Evolutionary conservation across 2,113 vertebrate species (phyloP).

Genomic region (Drymodes brunneopygia): DNA sequence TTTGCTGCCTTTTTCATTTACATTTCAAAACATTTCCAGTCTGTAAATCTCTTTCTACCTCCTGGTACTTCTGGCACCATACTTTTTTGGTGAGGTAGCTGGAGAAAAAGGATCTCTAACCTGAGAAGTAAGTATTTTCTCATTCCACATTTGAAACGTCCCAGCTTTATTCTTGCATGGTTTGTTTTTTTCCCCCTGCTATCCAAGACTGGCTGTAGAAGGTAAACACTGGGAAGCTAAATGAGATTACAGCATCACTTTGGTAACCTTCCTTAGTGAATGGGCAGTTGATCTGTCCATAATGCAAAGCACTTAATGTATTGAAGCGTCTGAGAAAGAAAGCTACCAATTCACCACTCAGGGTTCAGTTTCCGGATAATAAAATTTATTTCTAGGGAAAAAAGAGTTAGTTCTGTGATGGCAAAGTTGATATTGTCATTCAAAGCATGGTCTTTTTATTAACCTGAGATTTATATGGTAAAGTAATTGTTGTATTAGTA

Average conservation of each 20-base stretch:
- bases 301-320: slow-evolving; percentile 53
- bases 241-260: slow-evolving; percentile 40
- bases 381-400: slow-evolving; percentile 45
- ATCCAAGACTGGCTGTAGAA: not conserved
- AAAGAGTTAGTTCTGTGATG: not conserved
- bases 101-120: not conserved
- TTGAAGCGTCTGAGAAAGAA: slow-evolving; percentile 12
- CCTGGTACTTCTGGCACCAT: not conserved
- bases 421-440: slow-evolving; percentile 45
- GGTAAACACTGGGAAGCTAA: slow-evolving; percentile 13
- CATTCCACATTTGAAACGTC: not conserved
- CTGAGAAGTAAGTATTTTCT: not conserved
- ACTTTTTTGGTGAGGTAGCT: not conserved
- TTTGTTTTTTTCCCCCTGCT: not conserved
- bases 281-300: slow-evolving; percentile 41
- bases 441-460: slow-evolving; percentile 31
- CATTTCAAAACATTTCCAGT: not conserved
- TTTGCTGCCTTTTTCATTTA: not conserved
- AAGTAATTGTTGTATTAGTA: slow-evolving; percentile 56
- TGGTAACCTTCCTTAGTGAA: slow-evolving; percentile 36
- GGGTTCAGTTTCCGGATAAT: slow-evolving; percentile 43
- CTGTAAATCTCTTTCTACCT: not conserved
- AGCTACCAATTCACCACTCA: slow-evolving; percentile 28
- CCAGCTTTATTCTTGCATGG: not conserved
- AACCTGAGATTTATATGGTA: slow-evolving; percentile 36